Percentiles rank a stretch among this genome's conserved stretches.
Conservation (phyloP, 2,888 invertebrate genomes). For the Brenthis hecate region DNA sequence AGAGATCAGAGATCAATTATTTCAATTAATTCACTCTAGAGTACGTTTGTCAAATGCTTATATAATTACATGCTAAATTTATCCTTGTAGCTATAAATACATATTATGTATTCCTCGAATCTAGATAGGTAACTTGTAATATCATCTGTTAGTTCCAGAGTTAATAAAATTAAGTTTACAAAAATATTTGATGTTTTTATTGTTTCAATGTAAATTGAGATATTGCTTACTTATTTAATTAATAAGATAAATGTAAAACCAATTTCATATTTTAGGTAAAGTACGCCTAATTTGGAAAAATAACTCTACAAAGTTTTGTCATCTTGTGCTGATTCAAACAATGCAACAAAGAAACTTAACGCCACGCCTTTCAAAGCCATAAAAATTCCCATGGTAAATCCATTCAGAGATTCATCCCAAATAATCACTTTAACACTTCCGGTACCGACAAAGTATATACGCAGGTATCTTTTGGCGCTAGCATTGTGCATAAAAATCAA, state of each 20-base stretch:
- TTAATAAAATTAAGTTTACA: constrained; percentile 82
- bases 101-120: constrained; percentile 76
- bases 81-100: constrained; percentile 77
- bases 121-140: constrained; percentile 79
- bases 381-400: constrained; percentile 22
- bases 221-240: not conserved
- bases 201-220: constrained; percentile 2
- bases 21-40: constrained; percentile 27
- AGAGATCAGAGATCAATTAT: too few species aligned
- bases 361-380: constrained; percentile 18
- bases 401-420: constrained; percentile 9
- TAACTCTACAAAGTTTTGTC: not conserved
- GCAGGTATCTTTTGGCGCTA: constrained; percentile 42
- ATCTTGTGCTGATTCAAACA: constrained; percentile 1
- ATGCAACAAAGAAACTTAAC: constrained; percentile 11
- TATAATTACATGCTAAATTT: constrained; percentile 64
- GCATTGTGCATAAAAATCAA: constrained; percentile 29
- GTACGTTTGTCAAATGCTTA: constrained; percentile 52
- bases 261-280: not conserved
- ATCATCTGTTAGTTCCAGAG: constrained; percentile 81
- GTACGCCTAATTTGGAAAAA: not conserved
- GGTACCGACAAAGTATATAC: constrained; percentile 19
- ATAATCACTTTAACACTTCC: constrained; percentile 33
- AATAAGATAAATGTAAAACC: not conserved
- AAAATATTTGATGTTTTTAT: constrained; percentile 46